A percentile compares a stretch with the other conserved stretches of the same genome.
These are phyloP conservation scores for Pseudolycoriella hygida DNA, from an alignment of 2,888 invertebrate species.

Conservation along the genomic window DNA sequence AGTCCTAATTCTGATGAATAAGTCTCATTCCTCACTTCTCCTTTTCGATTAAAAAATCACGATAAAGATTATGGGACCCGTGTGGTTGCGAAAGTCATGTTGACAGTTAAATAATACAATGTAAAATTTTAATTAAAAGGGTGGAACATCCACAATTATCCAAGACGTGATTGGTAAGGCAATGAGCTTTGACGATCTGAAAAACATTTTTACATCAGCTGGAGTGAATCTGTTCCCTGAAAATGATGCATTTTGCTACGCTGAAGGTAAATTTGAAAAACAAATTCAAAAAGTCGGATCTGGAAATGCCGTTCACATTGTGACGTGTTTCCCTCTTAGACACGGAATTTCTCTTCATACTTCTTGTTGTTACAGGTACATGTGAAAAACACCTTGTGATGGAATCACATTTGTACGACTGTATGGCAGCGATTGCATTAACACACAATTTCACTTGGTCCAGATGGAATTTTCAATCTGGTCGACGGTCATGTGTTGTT, in stretches of 20 bases:
- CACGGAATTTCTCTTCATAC: too few relatives aligned
- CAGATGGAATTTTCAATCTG: slow-evolving; percentile 44
- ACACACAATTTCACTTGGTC: slow-evolving; percentile 71
- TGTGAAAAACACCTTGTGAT: slow-evolving; percentile 52
- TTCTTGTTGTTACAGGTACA: slow-evolving; percentile 24
- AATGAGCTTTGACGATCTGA: slow-evolving; percentile 19
- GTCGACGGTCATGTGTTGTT: slow-evolving; percentile 25
- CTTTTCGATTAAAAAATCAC: too few relatives aligned
- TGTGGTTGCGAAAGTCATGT: slow-evolving; percentile 1
- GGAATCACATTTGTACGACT: slow-evolving; percentile 59
- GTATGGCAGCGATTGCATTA: slow-evolving; percentile 54
- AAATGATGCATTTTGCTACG: slow-evolving; percentile 53
- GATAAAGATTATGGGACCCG: too few relatives aligned
- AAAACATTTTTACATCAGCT: slow-evolving; percentile 32
- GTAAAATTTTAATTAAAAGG: slow-evolving; percentile 4
- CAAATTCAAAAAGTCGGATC: not conserved
- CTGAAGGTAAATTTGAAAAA: slow-evolving; percentile 33
- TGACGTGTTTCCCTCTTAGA: not conserved
- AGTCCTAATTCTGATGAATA: too few relatives aligned
- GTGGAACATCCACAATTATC: slow-evolving; percentile 21
- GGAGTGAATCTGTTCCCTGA: slow-evolving; percentile 73
- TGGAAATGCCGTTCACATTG: not conserved
- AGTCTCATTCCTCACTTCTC: too few relatives aligned
- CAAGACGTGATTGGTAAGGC: slow-evolving; percentile 24
- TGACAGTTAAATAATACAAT: too few relatives aligned